Percentiles rank a stretch among this genome's conserved stretches.
Conservation (phyloP, 2,888 invertebrate species). For the Leuctra nigra region DNA sequence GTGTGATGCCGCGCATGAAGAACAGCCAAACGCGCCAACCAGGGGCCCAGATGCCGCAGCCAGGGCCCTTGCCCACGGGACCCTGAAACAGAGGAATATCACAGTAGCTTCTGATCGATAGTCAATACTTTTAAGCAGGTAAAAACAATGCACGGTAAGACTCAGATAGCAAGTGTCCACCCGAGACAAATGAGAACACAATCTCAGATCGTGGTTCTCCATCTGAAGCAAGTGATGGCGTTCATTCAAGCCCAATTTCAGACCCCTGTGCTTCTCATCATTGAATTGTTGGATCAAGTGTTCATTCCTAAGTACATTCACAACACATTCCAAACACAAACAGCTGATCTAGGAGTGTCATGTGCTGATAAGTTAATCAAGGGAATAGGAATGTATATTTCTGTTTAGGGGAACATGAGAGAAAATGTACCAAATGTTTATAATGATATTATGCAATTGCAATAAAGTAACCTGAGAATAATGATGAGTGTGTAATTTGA, state of each 20-base stretch:
- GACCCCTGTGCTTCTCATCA: conserved; percentile 31
- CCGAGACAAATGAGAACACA: neutral
- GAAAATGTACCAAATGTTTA: too few relatives aligned
- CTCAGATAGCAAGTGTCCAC: conserved; percentile 22
- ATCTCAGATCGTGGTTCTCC: conserved; percentile 20
- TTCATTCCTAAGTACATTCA: too few relatives aligned
- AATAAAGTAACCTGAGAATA: too few relatives aligned
- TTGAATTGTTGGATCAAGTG: neutral
- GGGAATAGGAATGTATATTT: too few relatives aligned
- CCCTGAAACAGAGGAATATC: conserved; percentile 52
- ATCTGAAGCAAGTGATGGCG: conserved; percentile 34
- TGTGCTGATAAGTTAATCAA: too few relatives aligned
- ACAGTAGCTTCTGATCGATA: neutral
- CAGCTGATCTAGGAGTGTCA: too few relatives aligned
- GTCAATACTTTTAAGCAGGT: neutral
- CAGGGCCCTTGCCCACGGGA: conserved; percentile 97
- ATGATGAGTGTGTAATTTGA: too few relatives aligned
- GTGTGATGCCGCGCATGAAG: conserved; percentile 99
- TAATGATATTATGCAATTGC: too few relatives aligned
- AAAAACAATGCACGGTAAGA: too few relatives aligned
- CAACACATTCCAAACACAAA: too few relatives aligned
- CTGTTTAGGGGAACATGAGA: too few relatives aligned
- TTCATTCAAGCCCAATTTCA: conserved; percentile 32
- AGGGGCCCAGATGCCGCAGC: conserved; percentile 97
- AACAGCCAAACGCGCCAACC: conserved; percentile 99